phyloP scores from a whole-genome alignment of 2,797 vertebrate genomes.

The Paramormyrops hopkinsi region DNA sequence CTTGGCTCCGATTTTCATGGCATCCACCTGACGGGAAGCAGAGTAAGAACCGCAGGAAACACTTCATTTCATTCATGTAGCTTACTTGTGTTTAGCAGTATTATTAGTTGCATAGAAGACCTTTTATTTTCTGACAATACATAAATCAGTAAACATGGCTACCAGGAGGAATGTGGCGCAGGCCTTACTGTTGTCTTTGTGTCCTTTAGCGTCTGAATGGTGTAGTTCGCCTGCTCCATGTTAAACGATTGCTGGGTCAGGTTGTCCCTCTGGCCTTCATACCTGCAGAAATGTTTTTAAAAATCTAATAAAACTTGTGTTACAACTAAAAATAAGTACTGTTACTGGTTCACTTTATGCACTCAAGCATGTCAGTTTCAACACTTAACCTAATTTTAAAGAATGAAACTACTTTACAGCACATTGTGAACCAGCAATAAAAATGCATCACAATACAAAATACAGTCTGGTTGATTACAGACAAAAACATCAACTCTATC shows the following conservation, averaged over 20 bases:
- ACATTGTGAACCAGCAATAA: neutral
- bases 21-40: constrained; percentile 76
- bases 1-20: constrained; percentile 96
- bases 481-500: neutral
- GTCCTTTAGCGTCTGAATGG: constrained; percentile 93
- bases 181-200: constrained; percentile 89
- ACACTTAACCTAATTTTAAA: neutral
- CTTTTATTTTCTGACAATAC: neutral
- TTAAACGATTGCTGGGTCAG: constrained; percentile 95
- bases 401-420: neutral
- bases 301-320: neutral
- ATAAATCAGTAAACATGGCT: neutral
- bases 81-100: neutral
- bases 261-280: constrained; percentile 92
- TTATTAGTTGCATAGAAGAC: neutral
- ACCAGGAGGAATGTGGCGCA: neutral
- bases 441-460: neutral
- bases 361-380: neutral
- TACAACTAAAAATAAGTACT: neutral
- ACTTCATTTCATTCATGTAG: neutral
- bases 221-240: constrained; percentile 99
- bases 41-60: neutral
- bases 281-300: constrained; percentile 61
- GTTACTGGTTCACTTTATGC: neutral
- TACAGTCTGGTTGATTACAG: neutral